A percentile compares a stretch with the other conserved stretches of the same genome.
These are phyloP conservation scores for Nebria ingens DNA, from an alignment of 1,140 invertebrate genomes.

Conservation along the genomic window DNA sequence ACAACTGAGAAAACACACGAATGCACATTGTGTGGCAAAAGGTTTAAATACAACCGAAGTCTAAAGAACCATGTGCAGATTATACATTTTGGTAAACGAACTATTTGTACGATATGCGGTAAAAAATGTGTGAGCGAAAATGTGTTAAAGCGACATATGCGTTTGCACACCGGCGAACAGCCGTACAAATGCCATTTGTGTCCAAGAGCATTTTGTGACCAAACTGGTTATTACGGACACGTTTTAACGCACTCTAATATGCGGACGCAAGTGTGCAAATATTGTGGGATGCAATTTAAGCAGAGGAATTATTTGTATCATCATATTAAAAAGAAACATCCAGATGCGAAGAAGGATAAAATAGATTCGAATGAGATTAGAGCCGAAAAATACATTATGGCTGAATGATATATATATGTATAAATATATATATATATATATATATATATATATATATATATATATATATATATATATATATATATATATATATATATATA, in stretches of 20 bases:
- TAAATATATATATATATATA: too few species aligned
- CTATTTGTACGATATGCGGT: slow-evolving; percentile 14
- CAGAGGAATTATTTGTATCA: not conserved
- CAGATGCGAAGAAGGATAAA: too few species aligned
- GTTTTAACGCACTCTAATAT: not conserved
- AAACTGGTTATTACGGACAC: not conserved
- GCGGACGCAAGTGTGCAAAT: not conserved
- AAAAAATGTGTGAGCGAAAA: slow-evolving; percentile 10
- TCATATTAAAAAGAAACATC: slow-evolving; percentile 7
- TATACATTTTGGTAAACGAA: slow-evolving; percentile 18
- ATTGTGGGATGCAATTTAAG: not conserved
- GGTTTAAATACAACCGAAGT: slow-evolving; percentile 38
- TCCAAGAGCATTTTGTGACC: slow-evolving; percentile 42
- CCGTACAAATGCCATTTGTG: slow-evolving; percentile 47
- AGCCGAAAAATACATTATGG: too few species aligned
- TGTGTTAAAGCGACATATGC: slow-evolving; percentile 19
- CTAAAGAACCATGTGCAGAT: slow-evolving; percentile 14
- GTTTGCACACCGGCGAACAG: slow-evolving; percentile 41
- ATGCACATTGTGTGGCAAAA: slow-evolving; percentile 55
- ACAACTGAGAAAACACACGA: slow-evolving; percentile 53
- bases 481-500: too few species aligned
- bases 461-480: too few species aligned
- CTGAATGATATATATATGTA: too few species aligned
- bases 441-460: too few species aligned
- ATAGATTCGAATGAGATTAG: too few species aligned